Evolutionary conservation across 2,797 vertebrate species (phyloP).

Genomic region (Esox masquinongy): DNA sequence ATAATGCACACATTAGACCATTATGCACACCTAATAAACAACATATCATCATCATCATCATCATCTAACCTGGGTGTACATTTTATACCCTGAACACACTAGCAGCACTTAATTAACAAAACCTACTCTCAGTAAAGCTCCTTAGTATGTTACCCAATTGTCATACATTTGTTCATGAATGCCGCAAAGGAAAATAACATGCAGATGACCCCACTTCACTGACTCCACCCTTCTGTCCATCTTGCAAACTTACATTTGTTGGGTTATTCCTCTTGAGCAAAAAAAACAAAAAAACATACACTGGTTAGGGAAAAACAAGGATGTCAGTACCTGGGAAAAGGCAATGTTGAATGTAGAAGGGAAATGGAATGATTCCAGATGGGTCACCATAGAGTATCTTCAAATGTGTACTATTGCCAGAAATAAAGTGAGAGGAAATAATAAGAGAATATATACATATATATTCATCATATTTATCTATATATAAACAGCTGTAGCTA

Average conservation of each 20-base stretch:
- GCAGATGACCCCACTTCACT: constrained; percentile 26
- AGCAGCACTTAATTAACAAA: constrained; percentile 44
- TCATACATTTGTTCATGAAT: constrained; percentile 63
- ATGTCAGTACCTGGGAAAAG: constrained; percentile 11
- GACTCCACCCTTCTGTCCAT: constrained; percentile 33
- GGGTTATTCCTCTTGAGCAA: not conserved
- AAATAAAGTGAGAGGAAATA: constrained; percentile 64
- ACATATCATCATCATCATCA: constrained; percentile 23
- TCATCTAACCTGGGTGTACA: constrained; percentile 28
- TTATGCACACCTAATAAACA: constrained; percentile 39
- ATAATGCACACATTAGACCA: constrained; percentile 37
- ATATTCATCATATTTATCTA: constrained; percentile 75
- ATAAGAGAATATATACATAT: constrained; percentile 59
- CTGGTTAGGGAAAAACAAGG: constrained; percentile 11
- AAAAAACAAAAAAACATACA: constrained; percentile 48
- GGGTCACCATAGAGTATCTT: constrained; percentile 60
- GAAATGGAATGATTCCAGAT: constrained; percentile 70
- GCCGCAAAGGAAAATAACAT: constrained; percentile 38
- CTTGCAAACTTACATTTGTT: constrained; percentile 28
- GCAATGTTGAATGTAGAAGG: constrained; percentile 31
- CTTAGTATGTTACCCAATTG: constrained; percentile 26
- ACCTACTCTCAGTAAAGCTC: constrained; percentile 9
- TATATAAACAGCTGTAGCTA: constrained; percentile 78
- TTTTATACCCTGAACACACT: constrained; percentile 21
- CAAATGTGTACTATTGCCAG: constrained; percentile 72